These are phyloP conservation scores for Drosophila pullipes DNA, from an alignment of 2,888 invertebrate genomes.

Conservation along the genomic window DNA sequence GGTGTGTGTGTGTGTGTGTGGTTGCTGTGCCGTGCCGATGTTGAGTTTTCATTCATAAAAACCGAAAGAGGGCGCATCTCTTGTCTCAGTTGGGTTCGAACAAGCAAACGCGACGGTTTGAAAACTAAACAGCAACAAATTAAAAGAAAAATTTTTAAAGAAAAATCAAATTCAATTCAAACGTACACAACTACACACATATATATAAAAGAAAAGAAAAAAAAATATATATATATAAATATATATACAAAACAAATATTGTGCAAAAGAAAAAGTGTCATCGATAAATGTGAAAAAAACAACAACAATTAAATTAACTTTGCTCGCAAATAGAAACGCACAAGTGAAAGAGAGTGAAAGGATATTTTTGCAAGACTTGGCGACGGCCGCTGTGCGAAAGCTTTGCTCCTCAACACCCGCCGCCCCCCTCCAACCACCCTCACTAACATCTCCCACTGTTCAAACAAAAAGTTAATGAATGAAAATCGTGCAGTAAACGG, in stretches of 20 bases:
- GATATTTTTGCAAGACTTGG: constrained; percentile 44
- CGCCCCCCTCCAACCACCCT: not conserved
- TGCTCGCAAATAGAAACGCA: constrained; percentile 2
- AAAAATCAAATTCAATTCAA: constrained; percentile 23
- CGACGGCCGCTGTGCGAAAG: constrained; percentile 27
- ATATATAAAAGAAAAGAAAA: constrained; percentile 4
- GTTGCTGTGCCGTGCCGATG: constrained; percentile 46
- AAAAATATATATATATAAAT: constrained; percentile 3
- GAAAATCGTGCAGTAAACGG: constrained; percentile 39
- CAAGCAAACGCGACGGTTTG: constrained; percentile 86
- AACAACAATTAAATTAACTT: constrained; percentile 15
- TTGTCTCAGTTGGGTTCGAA: constrained; percentile 86
- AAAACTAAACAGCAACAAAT: constrained; percentile 54
- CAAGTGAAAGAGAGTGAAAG: constrained; percentile 47
- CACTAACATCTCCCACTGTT: not conserved
- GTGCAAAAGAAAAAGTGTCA: constrained; percentile 43
- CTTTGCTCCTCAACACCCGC: constrained; percentile 13
- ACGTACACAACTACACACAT: constrained; percentile 23
- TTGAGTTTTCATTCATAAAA: constrained; percentile 86
- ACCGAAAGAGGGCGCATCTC: constrained; percentile 85
- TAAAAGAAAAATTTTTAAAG: constrained; percentile 33
- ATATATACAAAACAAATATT: constrained; percentile 29
- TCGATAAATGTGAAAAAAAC: constrained; percentile 6
- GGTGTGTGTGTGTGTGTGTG: constrained; percentile 17
- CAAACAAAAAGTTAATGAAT: constrained; percentile 40